phyloP scores from a whole-genome alignment of 2,797 vertebrate genomes.

The Selene dorsalis region DNA sequence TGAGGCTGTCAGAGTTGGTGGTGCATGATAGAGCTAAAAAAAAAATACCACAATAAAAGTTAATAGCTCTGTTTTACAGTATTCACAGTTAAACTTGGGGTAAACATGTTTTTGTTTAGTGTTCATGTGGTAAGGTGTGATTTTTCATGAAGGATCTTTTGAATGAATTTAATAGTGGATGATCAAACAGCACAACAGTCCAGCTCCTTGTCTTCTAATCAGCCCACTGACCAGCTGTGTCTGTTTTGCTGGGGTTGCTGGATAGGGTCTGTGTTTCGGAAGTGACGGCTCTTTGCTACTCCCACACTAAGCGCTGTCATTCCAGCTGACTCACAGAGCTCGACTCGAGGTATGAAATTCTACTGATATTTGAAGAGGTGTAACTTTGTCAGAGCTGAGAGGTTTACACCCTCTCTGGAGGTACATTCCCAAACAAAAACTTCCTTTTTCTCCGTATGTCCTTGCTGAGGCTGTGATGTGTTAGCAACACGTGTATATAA shows the following conservation, averaged over 20 bases:
- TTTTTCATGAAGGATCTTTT: slow-evolving; percentile 11
- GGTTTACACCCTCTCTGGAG: slow-evolving; percentile 26
- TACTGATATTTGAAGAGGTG: slow-evolving; percentile 31
- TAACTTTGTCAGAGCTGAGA: slow-evolving; percentile 16
- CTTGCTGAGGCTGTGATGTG: slow-evolving; percentile 12
- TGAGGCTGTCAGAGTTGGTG: slow-evolving; percentile 36
- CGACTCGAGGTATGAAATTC: slow-evolving; percentile 40
- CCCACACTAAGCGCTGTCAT: slow-evolving; percentile 69
- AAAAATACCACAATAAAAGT: slow-evolving; percentile 63
- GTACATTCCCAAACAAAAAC: slow-evolving; percentile 28
- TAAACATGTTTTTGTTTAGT: slow-evolving; percentile 52
- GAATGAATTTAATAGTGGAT: slow-evolving; percentile 18
- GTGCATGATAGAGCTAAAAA: slow-evolving; percentile 46
- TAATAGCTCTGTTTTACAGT: slow-evolving; percentile 61
- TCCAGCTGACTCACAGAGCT: slow-evolving; percentile 71
- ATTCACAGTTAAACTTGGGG: slow-evolving; percentile 34
- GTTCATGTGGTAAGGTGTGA: slow-evolving; percentile 7
- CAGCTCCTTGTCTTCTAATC: slow-evolving; percentile 42
- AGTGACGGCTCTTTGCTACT: slow-evolving; percentile 67
- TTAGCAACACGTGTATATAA: slow-evolving; percentile 6
- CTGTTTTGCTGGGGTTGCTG: slow-evolving; percentile 54
- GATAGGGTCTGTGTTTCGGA: slow-evolving; percentile 64
- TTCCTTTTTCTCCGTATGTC: slow-evolving; percentile 9
- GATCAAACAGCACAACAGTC: slow-evolving; percentile 44
- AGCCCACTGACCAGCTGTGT: slow-evolving; percentile 75